These are phyloP conservation scores for Bradypodion pumilum DNA, from an alignment of 2,797 vertebrate species.

Conservation along the genomic window DNA sequence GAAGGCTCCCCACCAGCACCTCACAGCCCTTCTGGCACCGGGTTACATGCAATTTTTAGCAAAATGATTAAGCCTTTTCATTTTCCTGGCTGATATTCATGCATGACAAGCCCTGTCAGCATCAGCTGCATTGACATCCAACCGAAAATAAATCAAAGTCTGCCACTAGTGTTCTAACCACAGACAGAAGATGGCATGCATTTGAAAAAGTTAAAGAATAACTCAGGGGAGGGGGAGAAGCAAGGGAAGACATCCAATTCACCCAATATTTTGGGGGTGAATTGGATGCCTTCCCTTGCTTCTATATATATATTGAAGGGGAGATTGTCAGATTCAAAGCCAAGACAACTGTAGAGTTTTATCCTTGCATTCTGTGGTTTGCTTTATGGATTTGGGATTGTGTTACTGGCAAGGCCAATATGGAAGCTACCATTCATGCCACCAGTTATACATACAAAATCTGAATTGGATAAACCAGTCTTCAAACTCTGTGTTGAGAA, in stretches of 20 bases:
- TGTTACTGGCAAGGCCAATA: not conserved
- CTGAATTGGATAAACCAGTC: not conserved
- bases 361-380: not conserved
- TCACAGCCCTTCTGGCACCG: constrained; percentile 1
- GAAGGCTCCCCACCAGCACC: not conserved
- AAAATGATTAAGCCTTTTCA: not conserved
- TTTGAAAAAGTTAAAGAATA: constrained; percentile 4
- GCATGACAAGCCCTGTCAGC: constrained; percentile 25
- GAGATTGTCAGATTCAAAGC: not conserved
- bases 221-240: not conserved
- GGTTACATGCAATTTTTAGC: constrained; percentile 19
- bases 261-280: too few species aligned
- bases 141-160: constrained; percentile 34
- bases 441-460: not conserved
- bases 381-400: not conserved
- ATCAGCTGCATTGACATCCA: constrained; percentile 24
- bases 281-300: too few species aligned
- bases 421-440: not conserved
- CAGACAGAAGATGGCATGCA: constrained; percentile 20
- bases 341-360: not conserved
- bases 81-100: constrained; percentile 35
- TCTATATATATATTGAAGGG: too few species aligned
- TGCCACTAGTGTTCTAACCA: constrained; percentile 10
- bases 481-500: not conserved
- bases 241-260: not conserved